A percentile compares a stretch with the other conserved stretches of the same genome.
Evolutionary conservation across 2,113 vertebrate species (phyloP).

Genomic region (Oenanthe melanoleuca): DNA sequence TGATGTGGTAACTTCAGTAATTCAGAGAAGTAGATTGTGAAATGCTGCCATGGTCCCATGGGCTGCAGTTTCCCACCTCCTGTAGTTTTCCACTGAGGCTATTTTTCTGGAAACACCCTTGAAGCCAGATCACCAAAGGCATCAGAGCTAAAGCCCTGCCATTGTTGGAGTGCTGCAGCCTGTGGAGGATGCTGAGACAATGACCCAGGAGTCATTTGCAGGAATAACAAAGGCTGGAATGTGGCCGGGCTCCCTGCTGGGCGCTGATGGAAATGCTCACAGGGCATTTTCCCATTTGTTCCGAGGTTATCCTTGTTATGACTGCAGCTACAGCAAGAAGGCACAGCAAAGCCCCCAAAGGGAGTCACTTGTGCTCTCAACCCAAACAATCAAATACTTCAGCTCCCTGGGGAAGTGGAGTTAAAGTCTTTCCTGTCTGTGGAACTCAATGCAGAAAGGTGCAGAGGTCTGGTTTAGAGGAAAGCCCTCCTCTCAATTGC

Average conservation of each 20-base stretch:
- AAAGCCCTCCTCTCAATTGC: not conserved
- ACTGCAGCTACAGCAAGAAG: not conserved
- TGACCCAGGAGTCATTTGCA: not conserved
- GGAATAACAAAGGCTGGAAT: not conserved
- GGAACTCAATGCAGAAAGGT: not conserved
- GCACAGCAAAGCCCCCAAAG: not conserved
- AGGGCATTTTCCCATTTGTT: not conserved
- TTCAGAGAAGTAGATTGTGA: not conserved
- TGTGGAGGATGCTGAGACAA: not conserved
- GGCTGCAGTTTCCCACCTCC: not conserved
- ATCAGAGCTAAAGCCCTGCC: not conserved
- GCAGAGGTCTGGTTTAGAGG: not conserved
- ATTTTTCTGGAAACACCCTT: not conserved
- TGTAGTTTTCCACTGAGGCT: not conserved
- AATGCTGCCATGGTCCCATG: accelerated
- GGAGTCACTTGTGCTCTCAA: not conserved
- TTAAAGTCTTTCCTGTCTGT: not conserved
- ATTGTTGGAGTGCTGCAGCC: not conserved
- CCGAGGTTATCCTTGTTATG: not conserved
- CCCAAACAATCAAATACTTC: not conserved
- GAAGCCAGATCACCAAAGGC: not conserved
- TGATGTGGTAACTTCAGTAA: not conserved
- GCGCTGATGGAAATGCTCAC: not conserved
- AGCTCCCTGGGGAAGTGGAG: not conserved
- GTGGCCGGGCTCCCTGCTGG: not conserved